Evolutionary conservation across 2,888 invertebrate genomes (phyloP), one percentile per base, ranked within the genome.

Genomic region (Serripes groenlandicus): DNA sequence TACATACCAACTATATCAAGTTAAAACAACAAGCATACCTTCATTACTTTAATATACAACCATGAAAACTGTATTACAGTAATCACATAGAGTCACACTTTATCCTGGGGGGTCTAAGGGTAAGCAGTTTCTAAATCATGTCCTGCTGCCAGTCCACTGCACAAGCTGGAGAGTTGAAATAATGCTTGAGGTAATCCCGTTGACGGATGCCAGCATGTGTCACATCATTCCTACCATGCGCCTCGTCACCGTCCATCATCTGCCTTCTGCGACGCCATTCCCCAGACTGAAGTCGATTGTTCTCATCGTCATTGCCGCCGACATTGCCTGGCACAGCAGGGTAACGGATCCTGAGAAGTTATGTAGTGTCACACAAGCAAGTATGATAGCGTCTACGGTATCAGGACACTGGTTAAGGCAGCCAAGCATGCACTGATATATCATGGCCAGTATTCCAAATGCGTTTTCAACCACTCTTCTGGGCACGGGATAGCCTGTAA

Each of bases 241-340:
- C 32, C 30, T 21, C 15, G 32, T 60, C 73, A 32, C 73, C 76
- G 21, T 75, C 72, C 11, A 42, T 35, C 34, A 80, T 26, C 58
- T 75, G 72, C 21, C 34, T 62, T 49, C 68, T 75, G 7, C 71
- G 64, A 28, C 81, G 68, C 89, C 89, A 89, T 60, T 52, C 77
- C n/a, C 85, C 87, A 54, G 81, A 83, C 18, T 85, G 35, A 35
- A 89, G 3, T 21, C 83, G 23, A 60, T 87, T 76, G 54, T 83
- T 30, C 18, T 75, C 83, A 77, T 89, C 86, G 54, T 87, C 87
- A 23, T 77, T 70, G 60, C 87, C 88, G n/a, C 80, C n/a, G 30
- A 35, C 64, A 26, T 15, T 52, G 15, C 76, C 58, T 60, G 73
- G 62, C 26, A 70, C 30, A 21, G 66, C 77, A 52, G 84, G 83